Evolutionary conservation across 1,140 invertebrate genomes (phyloP).

Genomic region (Heliconius hermathena): DNA sequence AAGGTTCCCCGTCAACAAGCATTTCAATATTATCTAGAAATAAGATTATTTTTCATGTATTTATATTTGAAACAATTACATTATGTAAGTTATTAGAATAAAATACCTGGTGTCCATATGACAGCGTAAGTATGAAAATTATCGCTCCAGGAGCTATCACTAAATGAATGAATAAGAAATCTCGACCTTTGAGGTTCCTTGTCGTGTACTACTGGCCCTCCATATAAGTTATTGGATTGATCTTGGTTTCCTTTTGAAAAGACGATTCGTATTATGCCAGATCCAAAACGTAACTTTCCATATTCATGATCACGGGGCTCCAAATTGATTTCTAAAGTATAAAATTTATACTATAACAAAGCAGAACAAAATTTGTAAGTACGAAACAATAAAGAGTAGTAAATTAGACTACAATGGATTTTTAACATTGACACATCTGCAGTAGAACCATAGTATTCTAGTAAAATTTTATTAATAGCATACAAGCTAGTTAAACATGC

Average conservation of each 20-base stretch:
- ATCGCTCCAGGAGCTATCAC: neutral
- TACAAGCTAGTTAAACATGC: too few species aligned
- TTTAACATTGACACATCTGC: too few species aligned
- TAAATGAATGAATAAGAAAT: neutral
- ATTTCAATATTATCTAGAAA: slow-evolving; percentile 5
- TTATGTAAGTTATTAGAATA: neutral
- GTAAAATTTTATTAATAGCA: too few species aligned
- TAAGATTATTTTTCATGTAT: neutral
- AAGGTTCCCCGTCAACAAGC: neutral
- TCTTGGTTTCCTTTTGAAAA: slow-evolving; percentile 17
- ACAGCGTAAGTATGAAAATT: slow-evolving; percentile 16
- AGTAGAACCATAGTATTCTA: too few species aligned
- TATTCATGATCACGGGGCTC: slow-evolving; percentile 9
- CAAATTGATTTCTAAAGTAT: slow-evolving; percentile 19
- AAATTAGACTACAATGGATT: too few species aligned
- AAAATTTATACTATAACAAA: neutral
- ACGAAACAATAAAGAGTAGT: too few species aligned
- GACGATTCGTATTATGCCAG: slow-evolving; percentile 12
- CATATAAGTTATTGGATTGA: neutral
- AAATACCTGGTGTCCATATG: slow-evolving; percentile 22
- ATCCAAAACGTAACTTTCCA: slow-evolving; percentile 14
- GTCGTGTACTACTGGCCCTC: slow-evolving; percentile 5
- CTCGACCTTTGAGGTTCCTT: slow-evolving; percentile 7
- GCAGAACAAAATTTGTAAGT: too few species aligned
- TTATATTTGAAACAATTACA: too few species aligned